phyloP scores from a whole-genome alignment of 2,888 invertebrate genomes.

The Tetanocera ferruginea region DNA sequence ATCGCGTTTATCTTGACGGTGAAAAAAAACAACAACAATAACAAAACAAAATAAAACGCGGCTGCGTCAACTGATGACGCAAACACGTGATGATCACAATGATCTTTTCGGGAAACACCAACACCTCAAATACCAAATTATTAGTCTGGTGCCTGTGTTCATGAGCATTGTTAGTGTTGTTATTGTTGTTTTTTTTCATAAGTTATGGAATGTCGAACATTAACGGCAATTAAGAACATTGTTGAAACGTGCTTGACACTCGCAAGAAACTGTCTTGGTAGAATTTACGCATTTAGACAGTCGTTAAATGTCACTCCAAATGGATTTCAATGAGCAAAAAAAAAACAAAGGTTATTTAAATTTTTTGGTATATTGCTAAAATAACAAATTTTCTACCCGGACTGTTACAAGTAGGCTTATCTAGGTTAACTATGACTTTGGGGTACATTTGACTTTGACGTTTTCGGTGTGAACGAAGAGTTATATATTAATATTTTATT shows the following conservation, averaged over 20 bases:
- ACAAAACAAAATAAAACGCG: not conserved
- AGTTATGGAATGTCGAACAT: not conserved
- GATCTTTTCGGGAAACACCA: not conserved
- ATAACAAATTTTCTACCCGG: too few relatives aligned
- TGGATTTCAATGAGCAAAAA: too few relatives aligned
- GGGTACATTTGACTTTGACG: too few relatives aligned
- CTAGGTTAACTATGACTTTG: too few relatives aligned
- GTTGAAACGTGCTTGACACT: not conserved
- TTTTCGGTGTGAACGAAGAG: too few relatives aligned
- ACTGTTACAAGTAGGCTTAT: too few relatives aligned
- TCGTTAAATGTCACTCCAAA: too few relatives aligned
- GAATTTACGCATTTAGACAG: too few relatives aligned
- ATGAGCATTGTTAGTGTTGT: not conserved
- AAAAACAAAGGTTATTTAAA: too few relatives aligned
- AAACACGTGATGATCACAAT: slow-evolving; percentile 10
- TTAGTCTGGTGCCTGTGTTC: not conserved
- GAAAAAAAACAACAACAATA: not conserved
- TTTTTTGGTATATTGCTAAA: too few relatives aligned
- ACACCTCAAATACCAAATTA: not conserved
- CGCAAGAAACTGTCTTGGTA: not conserved
- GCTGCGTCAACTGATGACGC: slow-evolving; percentile 4
- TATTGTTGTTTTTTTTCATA: not conserved
- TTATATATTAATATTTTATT: too few relatives aligned
- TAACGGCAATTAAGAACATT: not conserved
- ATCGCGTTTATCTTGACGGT: slow-evolving; percentile 11